Base-by-base conservation (phyloP, 2,113 vertebrate genomes). In the Siphamia tubifer region DNA sequence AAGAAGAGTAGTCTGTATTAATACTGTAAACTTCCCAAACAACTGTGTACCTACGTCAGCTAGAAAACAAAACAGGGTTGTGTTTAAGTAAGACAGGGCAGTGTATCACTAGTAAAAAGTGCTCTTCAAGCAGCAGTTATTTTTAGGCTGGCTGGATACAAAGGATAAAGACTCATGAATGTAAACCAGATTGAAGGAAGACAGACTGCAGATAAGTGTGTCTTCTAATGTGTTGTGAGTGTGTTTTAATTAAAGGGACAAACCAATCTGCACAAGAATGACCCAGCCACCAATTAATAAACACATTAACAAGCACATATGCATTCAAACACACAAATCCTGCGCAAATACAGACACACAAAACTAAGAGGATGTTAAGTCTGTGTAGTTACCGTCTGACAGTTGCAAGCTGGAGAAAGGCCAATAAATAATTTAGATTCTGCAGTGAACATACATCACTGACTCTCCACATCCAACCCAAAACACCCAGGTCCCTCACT, bases 381-480 rank as follows among this genome's bases (percentile, higher is more conserved):
- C 58, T 73, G 15, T 49, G 27, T 57, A 62, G 72, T 74, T 73
- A 77, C 60, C 81, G 80, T 73, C 78, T 85, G 64, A 85, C 78
- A 80, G 82, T 74, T 75, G 70, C 67, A 56, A 73, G 69, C 64
- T 75, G 80, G 30, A 87, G 70, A 82, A 75, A 57, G 36, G 71
- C 70, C 72, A 81, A 81, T 87, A 81, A 89, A 92, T 90, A 67
- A 90, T 92, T 93, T 73, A 92, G 74, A 90, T 76, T 92, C 81
- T 89, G 86, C 90, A 88, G 85, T 84, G 77, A 88, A 89, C 52
- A 53, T 75, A 88, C 83, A 90, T 91, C 79, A 81, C 43, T 32
- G 52, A 56, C 57, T 79, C 63, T 78, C 68, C 30, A 77, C 61
- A 74, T 69, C 58, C 57, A 68, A 32, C 57, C 57, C 53, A 73